phyloP scores from a whole-genome alignment of 2,888 invertebrate species.

The Julus scandinavius region DNA sequence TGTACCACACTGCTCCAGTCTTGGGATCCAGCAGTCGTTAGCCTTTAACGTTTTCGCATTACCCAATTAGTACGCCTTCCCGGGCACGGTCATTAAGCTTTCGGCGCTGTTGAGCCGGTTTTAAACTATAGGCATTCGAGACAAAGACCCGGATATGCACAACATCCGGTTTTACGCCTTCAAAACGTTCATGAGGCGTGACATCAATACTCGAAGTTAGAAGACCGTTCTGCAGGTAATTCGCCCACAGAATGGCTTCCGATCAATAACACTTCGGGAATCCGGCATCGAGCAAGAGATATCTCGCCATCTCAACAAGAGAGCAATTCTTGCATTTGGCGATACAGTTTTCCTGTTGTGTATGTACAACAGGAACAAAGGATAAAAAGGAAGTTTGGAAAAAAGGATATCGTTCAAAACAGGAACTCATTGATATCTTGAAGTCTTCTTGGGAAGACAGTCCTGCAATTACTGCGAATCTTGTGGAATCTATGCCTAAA shows the following conservation, averaged over 20 bases:
- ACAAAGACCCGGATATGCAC: conserved; percentile 59
- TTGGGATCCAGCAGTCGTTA: not conserved
- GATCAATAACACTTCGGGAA: conserved; percentile 59
- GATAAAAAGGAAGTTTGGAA: too few species aligned
- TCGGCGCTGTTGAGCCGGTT: conserved; percentile 45
- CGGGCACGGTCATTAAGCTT: not conserved
- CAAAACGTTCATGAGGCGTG: conserved; percentile 59
- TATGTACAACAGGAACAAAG: too few species aligned
- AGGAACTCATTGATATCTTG: too few species aligned
- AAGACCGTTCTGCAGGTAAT: conserved; percentile 59
- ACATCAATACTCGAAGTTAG: conserved; percentile 52
- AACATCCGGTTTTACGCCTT: conserved; percentile 55
- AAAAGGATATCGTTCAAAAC: too few species aligned
- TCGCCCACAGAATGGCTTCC: conserved; percentile 59
- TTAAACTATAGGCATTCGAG: conserved; percentile 55
- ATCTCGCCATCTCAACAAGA: conserved; percentile 59
- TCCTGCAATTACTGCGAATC: too few species aligned
- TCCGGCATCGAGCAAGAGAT: conserved; percentile 46
- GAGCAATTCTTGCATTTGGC: too few species aligned
- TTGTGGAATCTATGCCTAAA: too few species aligned
- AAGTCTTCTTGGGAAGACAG: too few species aligned
- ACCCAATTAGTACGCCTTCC: not conserved
- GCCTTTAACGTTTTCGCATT: not conserved
- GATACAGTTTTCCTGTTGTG: conserved; percentile 61
- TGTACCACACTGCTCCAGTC: not conserved